These are phyloP conservation scores for Periparus ater DNA, from an alignment of 2,797 vertebrate species.

Conservation along the genomic window DNA sequence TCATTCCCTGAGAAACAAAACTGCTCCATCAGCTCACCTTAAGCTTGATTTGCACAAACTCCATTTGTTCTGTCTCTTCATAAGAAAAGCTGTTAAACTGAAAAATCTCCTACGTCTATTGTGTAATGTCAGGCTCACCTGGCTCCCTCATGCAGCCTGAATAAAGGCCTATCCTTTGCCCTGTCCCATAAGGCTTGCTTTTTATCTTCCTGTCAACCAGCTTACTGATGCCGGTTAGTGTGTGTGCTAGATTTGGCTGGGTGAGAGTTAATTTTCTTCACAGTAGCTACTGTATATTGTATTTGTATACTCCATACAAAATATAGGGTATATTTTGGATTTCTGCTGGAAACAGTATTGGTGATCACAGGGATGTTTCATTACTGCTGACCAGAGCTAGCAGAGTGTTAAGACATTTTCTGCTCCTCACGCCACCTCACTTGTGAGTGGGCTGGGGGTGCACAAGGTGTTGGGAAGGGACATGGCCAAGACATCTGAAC, in stretches of 20 bases:
- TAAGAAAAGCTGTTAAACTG: conserved; percentile 29
- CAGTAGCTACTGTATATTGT: not conserved
- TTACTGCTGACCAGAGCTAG: not conserved
- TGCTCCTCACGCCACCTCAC: fast-evolving
- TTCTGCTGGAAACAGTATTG: not conserved
- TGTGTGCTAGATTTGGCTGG: not conserved
- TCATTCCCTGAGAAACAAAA: conserved; percentile 47
- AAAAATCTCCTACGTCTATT: not conserved
- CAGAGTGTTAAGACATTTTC: not conserved
- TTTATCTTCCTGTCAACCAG: not conserved
- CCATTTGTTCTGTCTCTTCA: conserved; percentile 3
- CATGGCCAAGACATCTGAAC: not conserved
- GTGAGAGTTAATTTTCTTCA: not conserved
- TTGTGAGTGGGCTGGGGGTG: not conserved
- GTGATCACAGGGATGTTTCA: not conserved
- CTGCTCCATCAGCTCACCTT: conserved; percentile 25
- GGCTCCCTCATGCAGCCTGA: not conserved
- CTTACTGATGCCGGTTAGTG: not conserved
- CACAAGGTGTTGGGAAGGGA: not conserved
- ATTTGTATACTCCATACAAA: too few species aligned
- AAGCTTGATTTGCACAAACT: conserved; percentile 41
- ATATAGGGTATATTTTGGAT: not conserved
- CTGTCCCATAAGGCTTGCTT: not conserved
- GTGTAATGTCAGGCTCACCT: not conserved
- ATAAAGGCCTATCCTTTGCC: not conserved